These are phyloP conservation scores for Agriotes lineatus DNA, from an alignment of 2,888 invertebrate genomes.

Conservation along the genomic window DNA sequence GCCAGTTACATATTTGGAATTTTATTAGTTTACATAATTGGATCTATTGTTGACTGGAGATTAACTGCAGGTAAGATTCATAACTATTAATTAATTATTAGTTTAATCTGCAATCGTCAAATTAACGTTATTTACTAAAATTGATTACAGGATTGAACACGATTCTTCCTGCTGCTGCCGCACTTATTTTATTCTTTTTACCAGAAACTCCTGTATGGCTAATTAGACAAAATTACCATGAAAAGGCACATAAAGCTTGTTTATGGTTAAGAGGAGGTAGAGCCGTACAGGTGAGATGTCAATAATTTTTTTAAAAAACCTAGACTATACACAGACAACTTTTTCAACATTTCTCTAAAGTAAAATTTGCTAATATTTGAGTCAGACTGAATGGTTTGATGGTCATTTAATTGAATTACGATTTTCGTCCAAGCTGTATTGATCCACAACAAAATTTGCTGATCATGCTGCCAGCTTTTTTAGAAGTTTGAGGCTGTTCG, in stretches of 20 bases:
- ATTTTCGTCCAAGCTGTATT: too few species aligned
- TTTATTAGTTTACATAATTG: constrained; percentile 78
- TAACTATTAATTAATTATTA: neutral
- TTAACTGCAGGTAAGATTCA: constrained; percentile 70
- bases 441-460: too few species aligned
- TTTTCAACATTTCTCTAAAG: too few species aligned
- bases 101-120: too few species aligned
- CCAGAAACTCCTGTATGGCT: constrained; percentile 85
- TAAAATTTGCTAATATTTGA: too few species aligned
- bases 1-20: constrained; percentile 83
- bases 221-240: constrained; percentile 70
- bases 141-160: constrained; percentile 69
- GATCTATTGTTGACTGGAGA: constrained; percentile 78
- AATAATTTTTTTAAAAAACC: too few species aligned
- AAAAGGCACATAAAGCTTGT: constrained; percentile 65
- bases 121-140: too few species aligned
- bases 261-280: constrained; percentile 62
- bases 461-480: too few species aligned
- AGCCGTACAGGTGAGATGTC: constrained; percentile 58
- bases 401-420: too few species aligned
- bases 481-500: too few species aligned
- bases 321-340: too few species aligned
- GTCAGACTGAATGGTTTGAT: too few species aligned
- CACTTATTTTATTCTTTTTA: constrained; percentile 72
- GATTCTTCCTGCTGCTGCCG: constrained; percentile 72